These are phyloP conservation scores for Bos taurus DNA, from an alignment of 2,113 vertebrate species.

Conservation along the genomic window ARS-UCD2.0 NC_037353.1:32712001-32712500, in stretches of 20 bases:
- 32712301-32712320: neutral
- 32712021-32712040: neutral
- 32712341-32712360: neutral
- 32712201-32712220: neutral
- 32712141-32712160: neutral
- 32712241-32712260: neutral
- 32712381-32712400: neutral
- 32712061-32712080: neutral
- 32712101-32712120: neutral
- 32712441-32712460: neutral
- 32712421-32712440: neutral
- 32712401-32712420: neutral
- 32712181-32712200: neutral
- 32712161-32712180: neutral
- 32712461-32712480: neutral
- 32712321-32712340: neutral
- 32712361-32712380: neutral
- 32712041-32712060: neutral
- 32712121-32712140: neutral
- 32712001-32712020: neutral
- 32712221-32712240: neutral
- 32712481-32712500: neutral
- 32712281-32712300: neutral
- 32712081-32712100: neutral
- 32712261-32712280: neutral